Evolutionary conservation across 2,888 invertebrate species (phyloP).

Genomic region (Epiblema foenella): DNA sequence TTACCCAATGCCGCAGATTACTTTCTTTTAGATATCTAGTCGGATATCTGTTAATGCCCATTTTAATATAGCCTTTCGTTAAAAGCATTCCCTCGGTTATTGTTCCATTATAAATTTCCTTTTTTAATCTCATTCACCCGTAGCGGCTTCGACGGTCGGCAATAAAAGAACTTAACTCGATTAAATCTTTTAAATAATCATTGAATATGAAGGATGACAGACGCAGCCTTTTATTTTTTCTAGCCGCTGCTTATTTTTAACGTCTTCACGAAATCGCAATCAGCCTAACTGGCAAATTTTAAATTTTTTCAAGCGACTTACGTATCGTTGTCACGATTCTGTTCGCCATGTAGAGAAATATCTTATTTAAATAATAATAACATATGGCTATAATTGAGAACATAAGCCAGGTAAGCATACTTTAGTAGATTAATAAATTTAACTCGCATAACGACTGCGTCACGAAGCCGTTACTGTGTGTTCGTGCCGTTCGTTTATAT

Average conservation of each 20-base stretch:
- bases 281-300: too few species aligned
- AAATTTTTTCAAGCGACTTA: too few species aligned
- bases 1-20: not conserved
- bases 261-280: not conserved
- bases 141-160: conserved; percentile 42
- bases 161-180: conserved; percentile 52
- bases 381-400: not conserved
- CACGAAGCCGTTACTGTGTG: conserved; percentile 19
- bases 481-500: conserved; percentile 18
- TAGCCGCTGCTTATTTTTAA: conserved; percentile 2
- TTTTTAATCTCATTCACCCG: conserved; percentile 45
- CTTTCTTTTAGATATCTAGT: not conserved
- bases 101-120: conserved; percentile 43
- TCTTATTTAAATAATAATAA: not conserved
- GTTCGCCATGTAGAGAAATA: not conserved
- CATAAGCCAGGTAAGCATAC: not conserved
- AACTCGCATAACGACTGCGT: conserved; percentile 9
- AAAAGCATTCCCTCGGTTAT: conserved; percentile 32
- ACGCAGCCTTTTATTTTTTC: conserved; percentile 3
- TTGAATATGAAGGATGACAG: conserved; percentile 17
- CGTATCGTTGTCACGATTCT: too few species aligned
- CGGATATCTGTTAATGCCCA: conserved; percentile 4
- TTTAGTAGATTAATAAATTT: conserved; percentile 34
- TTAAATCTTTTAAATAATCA: conserved; percentile 46
- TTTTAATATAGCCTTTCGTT: conserved; percentile 17